phyloP scores from a whole-genome alignment of 2,888 invertebrate genomes.

The Steromphala cineraria region DNA sequence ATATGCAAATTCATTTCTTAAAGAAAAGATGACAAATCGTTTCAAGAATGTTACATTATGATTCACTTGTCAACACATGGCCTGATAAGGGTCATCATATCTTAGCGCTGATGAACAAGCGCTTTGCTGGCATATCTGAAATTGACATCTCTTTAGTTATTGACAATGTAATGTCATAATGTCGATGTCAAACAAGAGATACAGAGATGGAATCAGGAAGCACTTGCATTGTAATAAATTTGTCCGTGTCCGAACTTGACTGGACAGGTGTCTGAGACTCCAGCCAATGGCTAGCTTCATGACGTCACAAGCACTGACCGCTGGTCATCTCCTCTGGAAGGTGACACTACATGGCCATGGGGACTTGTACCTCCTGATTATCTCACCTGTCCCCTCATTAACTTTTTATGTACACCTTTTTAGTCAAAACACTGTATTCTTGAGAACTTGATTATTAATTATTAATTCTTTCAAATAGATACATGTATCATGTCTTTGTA shows the following conservation, averaged over 20 bases:
- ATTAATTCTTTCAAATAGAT: no score
- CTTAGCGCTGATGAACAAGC: no score
- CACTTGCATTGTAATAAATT: background rate
- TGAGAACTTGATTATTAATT: no score
- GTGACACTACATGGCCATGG: constrained; percentile 12
- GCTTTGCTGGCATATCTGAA: background rate
- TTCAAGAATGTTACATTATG: no score
- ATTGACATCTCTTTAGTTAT: background rate
- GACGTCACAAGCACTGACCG: constrained; percentile 6
- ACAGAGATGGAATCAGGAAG: constrained; percentile 9
- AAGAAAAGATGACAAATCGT: no score
- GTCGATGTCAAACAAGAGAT: background rate
- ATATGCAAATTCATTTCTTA: no score
- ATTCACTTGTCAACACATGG: no score
- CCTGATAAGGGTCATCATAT: no score
- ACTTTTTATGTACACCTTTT: background rate
- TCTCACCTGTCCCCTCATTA: background rate
- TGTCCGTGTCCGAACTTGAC: background rate
- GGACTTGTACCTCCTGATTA: background rate
- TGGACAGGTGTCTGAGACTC: background rate
- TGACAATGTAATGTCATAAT: background rate
- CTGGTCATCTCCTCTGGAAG: background rate
- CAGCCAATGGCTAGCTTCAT: background rate
- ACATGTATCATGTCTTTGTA: no score
- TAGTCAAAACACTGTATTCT: no score